Evolutionary conservation across 2,888 invertebrate genomes (phyloP).

Genomic region (Prosapia bicincta): DNA sequence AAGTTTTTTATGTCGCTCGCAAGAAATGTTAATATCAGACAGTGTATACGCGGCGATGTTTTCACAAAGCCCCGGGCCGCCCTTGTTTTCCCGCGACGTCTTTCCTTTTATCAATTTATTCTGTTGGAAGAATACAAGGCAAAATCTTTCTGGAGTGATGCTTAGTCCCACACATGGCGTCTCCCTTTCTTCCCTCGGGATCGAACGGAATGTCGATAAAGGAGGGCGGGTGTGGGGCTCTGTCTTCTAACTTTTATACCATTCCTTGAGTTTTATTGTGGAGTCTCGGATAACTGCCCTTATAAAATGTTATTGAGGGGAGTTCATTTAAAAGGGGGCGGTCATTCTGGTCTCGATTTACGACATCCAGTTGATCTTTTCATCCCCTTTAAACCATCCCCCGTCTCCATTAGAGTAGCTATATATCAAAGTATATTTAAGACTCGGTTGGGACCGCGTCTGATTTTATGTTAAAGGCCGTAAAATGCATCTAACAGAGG

Average conservation of each 20-base stretch:
- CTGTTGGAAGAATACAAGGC: background rate
- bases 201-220: background rate
- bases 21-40: background rate
- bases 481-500: background rate
- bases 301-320: conserved; percentile 16
- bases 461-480: background rate
- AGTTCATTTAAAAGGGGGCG: conserved; percentile 12
- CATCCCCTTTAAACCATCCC: conserved; percentile 20
- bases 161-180: background rate
- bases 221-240: background rate
- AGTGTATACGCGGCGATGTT: background rate
- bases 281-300: conserved; percentile 12
- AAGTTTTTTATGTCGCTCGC: background rate
- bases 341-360: conserved; percentile 24
- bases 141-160: background rate
- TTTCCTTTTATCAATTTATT: background rate
- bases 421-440: background rate
- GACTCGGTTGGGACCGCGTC: background rate
- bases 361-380: conserved; percentile 23
- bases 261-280: conserved; percentile 6
- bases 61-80: background rate
- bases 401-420: conserved; percentile 9
- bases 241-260: background rate
- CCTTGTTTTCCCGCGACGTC: background rate
- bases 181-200: background rate